A percentile compares a stretch with the other conserved stretches of the same genome.
phyloP scores from a whole-genome alignment of 2,113 vertebrate species.

The Harpagus bidentatus region DNA sequence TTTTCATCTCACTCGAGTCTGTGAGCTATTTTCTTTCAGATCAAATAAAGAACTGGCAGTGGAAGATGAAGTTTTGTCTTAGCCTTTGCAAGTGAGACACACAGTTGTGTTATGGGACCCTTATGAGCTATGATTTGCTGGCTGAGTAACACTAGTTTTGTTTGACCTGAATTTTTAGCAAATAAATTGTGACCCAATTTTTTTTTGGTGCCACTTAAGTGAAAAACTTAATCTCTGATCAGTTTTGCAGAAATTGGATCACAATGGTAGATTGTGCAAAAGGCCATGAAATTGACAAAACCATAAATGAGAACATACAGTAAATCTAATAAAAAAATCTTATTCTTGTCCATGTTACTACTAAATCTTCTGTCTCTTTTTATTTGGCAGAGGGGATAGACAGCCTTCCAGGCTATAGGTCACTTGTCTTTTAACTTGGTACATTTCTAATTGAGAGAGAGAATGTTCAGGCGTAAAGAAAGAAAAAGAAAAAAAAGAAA shows the following conservation, averaged over 20 bases:
- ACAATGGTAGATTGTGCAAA: background rate
- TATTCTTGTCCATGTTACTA: background rate
- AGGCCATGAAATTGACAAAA: conserved; percentile 14
- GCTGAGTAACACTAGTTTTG: background rate
- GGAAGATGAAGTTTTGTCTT: background rate
- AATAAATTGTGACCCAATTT: background rate
- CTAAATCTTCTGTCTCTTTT: background rate
- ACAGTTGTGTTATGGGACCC: background rate
- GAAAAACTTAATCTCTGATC: conserved; percentile 26
- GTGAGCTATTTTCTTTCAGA: background rate
- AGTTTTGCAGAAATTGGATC: conserved; percentile 30
- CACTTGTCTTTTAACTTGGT: background rate
- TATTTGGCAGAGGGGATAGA: background rate
- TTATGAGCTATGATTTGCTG: background rate
- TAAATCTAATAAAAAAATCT: conserved; percentile 6
- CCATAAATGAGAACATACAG: background rate
- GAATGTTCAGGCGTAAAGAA: background rate
- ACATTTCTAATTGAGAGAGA: conserved; percentile 20
- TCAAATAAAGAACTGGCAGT: background rate
- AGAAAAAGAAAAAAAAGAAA: background rate
- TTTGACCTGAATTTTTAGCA: conserved; percentile 18
- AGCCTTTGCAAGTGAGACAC: background rate
- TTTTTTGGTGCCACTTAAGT: background rate
- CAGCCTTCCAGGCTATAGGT: background rate
- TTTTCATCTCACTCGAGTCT: background rate